phyloP scores from a whole-genome alignment of 2,888 invertebrate genomes.

The Mesorhabditis spiculigera region DNA sequence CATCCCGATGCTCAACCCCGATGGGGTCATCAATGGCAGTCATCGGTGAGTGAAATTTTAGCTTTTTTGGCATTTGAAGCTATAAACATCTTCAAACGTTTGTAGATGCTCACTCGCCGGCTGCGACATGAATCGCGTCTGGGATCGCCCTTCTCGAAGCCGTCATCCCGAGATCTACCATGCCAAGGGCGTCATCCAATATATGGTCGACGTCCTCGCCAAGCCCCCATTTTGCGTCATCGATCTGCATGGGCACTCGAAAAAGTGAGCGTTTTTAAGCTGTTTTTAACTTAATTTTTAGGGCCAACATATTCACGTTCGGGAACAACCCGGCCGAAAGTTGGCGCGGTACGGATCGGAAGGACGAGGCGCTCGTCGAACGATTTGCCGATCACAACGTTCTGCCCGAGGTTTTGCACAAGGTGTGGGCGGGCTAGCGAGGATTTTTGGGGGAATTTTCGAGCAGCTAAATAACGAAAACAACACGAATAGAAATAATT shows the following conservation, averaged over 20 bases:
- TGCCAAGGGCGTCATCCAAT: slow-evolving; percentile 68
- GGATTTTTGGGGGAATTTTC: no score
- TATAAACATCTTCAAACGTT: not conserved
- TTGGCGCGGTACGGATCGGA: slow-evolving; percentile 38
- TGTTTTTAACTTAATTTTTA: slow-evolving; percentile 7
- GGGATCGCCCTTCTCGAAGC: slow-evolving; percentile 83
- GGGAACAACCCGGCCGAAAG: slow-evolving; percentile 71
- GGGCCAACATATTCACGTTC: slow-evolving; percentile 91
- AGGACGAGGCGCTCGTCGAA: slow-evolving; percentile 20
- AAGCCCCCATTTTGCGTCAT: slow-evolving; percentile 70
- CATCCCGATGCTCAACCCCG: slow-evolving; percentile 82
- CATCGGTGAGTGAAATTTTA: slow-evolving; percentile 26
- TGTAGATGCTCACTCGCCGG: not conserved
- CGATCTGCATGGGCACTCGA: slow-evolving; percentile 89
- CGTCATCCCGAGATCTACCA: slow-evolving; percentile 92
- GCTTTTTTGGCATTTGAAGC: not conserved
- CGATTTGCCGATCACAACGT: slow-evolving; percentile 18
- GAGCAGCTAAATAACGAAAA: no score
- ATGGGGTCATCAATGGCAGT: slow-evolving; percentile 73
- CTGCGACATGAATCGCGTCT: slow-evolving; percentile 60
- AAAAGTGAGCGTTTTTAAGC: slow-evolving; percentile 65
- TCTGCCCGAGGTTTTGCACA: slow-evolving; percentile 23
- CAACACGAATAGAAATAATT: no score
- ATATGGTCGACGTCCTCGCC: slow-evolving; percentile 41
- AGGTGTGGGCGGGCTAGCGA: slow-evolving; percentile 11